Percentiles rank a stretch among this genome's conserved stretches.
Conservation (phyloP, 2,888 invertebrate species). For the Himalopsyche anomala region DNA sequence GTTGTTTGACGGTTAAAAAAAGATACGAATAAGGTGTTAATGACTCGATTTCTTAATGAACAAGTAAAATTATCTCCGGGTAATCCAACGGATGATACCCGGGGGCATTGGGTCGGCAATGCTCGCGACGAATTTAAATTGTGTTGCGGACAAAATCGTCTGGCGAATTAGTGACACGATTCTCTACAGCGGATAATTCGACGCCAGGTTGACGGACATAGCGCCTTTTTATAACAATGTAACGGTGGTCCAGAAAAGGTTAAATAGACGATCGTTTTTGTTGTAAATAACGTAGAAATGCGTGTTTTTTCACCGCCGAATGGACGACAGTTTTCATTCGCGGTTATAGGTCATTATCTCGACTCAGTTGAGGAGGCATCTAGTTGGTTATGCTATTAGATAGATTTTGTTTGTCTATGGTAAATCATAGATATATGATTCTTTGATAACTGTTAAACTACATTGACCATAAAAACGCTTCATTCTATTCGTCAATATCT, state of each 20-base stretch:
- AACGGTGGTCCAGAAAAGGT: background rate
- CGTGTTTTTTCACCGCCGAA: background rate
- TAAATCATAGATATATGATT: no score
- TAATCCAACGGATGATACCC: background rate
- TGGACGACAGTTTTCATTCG: no score
- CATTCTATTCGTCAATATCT: no score
- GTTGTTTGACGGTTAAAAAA: no score
- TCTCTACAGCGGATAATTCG: background rate
- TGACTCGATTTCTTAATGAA: background rate
- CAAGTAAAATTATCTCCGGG: background rate
- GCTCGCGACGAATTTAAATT: slow-evolving; percentile 20
- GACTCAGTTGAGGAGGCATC: no score
- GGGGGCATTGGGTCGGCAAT: slow-evolving; percentile 8
- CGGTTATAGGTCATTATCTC: no score
- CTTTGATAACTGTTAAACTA: no score
- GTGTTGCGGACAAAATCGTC: background rate
- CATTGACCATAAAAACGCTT: no score
- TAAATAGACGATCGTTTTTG: background rate
- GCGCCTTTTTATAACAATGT: background rate
- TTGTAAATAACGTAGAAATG: background rate
- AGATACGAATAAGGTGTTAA: no score
- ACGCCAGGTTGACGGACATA: background rate
- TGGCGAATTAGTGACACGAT: background rate
- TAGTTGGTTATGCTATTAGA: no score
- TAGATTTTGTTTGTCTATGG: no score